Base-by-base conservation (phyloP, 2,888 invertebrate genomes). In the Ormyrus labotus region DNA sequence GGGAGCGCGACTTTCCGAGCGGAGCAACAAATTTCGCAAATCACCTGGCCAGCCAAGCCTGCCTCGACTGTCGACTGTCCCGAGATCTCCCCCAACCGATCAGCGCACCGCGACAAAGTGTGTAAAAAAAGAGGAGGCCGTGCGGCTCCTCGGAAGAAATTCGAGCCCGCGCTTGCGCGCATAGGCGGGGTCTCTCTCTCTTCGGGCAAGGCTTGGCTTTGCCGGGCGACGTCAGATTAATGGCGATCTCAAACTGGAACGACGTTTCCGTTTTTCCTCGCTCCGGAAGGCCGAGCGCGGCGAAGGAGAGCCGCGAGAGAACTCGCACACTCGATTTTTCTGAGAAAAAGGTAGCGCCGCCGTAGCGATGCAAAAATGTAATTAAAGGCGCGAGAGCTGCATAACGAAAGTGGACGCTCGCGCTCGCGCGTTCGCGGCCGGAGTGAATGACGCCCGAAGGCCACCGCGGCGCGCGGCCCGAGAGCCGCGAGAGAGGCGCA, bases 361-460 rank as follows among this genome's bases (percentile, higher is more conserved):
- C 11, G 13, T 19, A 3, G n/a, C 73, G 73, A 77, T 87, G 87
- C 84, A 88, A 89, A 89, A 89, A 88, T 88, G 86, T 86, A 89
- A 89, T 89, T 88, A 89, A 89, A 89, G 87, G 83, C 84, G 85
- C 85, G 83, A 82, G 69, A 57, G 64, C 75, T 13, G 63, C 83
- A 85, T 87, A 88, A 89, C 85, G 89, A 88, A 89, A 89, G 89
- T 88, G 87, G 86, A 88, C 87, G 86, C 85, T 87, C 86, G 84
- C 83, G 85, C 85, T 85, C 19, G 85, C 85, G 85, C 19, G 19
- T 6, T 48, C 10, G 71, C 45, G 61, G 81, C 79, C 80, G 83
- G 85, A 89, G 88, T 88, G 89, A 89, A 89, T 89, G 89, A 89
- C 88, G 88, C 87, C 89, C 88, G 89, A 89, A 89, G 89, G 89